Base-by-base conservation (phyloP, 2,797 vertebrate genomes). In the Scolopax bukidnonensis region DNA sequence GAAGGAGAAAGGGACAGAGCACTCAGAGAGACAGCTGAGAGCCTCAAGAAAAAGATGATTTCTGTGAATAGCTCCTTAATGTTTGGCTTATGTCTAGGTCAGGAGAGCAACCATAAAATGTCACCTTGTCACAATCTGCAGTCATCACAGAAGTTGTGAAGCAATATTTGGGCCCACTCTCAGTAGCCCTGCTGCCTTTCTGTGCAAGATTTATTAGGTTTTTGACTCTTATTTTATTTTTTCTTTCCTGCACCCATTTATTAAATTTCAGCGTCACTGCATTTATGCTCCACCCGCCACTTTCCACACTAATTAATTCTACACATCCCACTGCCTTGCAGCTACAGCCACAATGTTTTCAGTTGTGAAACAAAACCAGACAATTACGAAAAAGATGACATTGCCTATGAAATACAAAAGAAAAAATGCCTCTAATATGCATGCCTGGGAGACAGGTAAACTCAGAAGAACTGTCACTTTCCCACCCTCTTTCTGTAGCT, bases 31-130 rank as follows among this genome's bases (percentile, higher is more conserved):
- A 91, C 78, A 96, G 54, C 61, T 88, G 82, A 85, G 61, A 94
- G 86, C 93, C 92, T 89, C 84, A 65, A 86, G 79, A 94, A 84
- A 93, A 89, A 93, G 64, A 73, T 11, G 4, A 41, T 80, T 71
- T 89, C 90, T 94, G 53, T 5, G 17, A 95, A 90, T 94, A 95
- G 64, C 45, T 77, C 33, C 41, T 93, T 94, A 92, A 90, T 92
- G 41, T 80, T 95, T 90, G 90, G 33, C 68, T 96, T 89, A 87
- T 83, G 81, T 83, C 57, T 89, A 87, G 86, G 90, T 96, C 86
- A 97, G 71, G 75, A 94, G 81, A 95, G 57, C 70, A 96, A 68
- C 68, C 50, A 74, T 45, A 71, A 92, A 94, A 89, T 93, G 75
- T 90, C 94, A 95, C 86, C 88, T 96, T 88, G 45, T 78, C 81